Evolutionary conservation across 2,888 invertebrate species (phyloP), one percentile per base, ranked within the genome.

Genomic region (Sepiola atlantica): DNA sequence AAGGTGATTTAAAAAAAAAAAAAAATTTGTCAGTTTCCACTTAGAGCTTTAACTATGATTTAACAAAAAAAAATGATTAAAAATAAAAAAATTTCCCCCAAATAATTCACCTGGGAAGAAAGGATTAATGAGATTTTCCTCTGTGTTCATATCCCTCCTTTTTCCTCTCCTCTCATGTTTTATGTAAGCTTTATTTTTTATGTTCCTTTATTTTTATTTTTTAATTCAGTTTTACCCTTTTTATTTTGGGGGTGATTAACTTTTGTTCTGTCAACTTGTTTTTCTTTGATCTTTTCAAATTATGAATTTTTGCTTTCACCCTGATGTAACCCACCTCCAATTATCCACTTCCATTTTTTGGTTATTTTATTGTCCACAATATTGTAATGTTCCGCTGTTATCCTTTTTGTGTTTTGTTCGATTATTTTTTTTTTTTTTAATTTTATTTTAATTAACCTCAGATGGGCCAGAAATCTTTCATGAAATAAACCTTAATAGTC

Each of bases 391-490:
- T 32, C n/a, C n/a, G n/a, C n/a, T 77, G 61, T 61, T 61, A 61
- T 61, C 28, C 28, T 61, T 61, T 61, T 28, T 4, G 8, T 45
- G 21, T 77, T 1, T 77, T 14, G 14, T n/a, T 77, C n/a, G 14
- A 14, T 32, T n/a, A 8, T 77, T 77, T n/a, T 12, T n/a, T 77
- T 77, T 14, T 77, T 32, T 77, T 32, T 77, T 16, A n/a, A 14
- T 28, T 77, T 77, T 32, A 77, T 77, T 32, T 77, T n/a, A 77
- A 77, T n/a, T 77, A n/a, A 77, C 77, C 77, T 77, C 77, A 77
- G 77, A 77, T 77, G 77, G 77, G 77, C 77, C 77, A 77, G 77
- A 77, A 77, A 77, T 77, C 77, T 77, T n/a, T n/a, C n/a, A n/a
- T 77, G n/a, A 8, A 32, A 32, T 77, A 77, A 77, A n/a, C 77